A percentile compares a stretch with the other conserved stretches of the same genome.
Evolutionary conservation across 2,113 vertebrate species (phyloP).

Genomic region (Lathamus discolor): DNA sequence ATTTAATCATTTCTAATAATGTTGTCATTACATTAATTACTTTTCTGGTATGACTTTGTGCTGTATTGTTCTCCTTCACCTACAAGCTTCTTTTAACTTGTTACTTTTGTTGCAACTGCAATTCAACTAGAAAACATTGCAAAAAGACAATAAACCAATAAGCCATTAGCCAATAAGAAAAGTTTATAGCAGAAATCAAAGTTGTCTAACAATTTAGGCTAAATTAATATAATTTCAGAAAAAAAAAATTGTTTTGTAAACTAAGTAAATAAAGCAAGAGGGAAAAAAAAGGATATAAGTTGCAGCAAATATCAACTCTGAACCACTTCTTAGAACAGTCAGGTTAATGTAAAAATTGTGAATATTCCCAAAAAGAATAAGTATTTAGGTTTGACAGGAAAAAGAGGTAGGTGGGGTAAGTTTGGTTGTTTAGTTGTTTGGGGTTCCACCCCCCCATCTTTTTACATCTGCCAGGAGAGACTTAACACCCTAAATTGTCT

Average conservation of each 20-base stretch:
- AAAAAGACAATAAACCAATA: neutral
- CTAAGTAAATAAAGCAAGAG: neutral
- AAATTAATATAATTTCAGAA: neutral
- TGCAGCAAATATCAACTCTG: neutral
- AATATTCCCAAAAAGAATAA: neutral
- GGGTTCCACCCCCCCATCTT: neutral
- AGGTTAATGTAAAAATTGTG: neutral
- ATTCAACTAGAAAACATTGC: neutral
- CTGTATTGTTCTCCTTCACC: neutral
- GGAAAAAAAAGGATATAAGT: neutral
- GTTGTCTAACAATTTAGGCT: neutral
- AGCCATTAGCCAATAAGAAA: neutral
- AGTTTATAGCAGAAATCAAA: neutral
- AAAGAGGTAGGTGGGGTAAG: neutral
- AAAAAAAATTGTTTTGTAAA: neutral
- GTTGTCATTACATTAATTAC: neutral
- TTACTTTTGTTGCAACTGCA: neutral
- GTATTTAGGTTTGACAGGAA: neutral
- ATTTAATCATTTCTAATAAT: neutral
- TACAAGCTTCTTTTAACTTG: neutral
- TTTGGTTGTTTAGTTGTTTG: neutral
- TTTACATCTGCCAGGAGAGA: slow-evolving; percentile 1
- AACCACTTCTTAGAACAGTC: neutral
- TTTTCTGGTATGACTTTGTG: neutral
- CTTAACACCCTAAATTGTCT: slow-evolving; percentile 40